Conservation (phyloP, 2,113 vertebrate species). For the Uropsilus gracilis region DNA sequence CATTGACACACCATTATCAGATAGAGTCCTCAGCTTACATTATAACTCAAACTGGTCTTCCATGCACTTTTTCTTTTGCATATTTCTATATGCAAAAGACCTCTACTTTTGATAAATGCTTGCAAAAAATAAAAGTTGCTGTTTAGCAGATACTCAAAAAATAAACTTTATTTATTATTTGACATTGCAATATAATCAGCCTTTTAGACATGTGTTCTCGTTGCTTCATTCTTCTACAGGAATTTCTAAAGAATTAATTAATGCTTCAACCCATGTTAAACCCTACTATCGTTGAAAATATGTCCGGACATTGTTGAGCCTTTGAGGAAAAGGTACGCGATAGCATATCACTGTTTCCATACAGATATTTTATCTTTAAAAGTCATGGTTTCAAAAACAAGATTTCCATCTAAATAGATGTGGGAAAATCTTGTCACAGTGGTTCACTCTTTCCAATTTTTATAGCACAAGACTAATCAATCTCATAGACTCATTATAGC, state of each 20-base stretch:
- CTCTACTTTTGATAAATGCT: not conserved
- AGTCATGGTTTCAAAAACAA: not conserved
- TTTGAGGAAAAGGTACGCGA: not conserved
- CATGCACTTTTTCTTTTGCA: not conserved
- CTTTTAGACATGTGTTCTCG: not conserved
- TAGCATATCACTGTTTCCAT: not conserved
- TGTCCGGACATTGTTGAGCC: not conserved
- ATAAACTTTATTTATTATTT: not conserved
- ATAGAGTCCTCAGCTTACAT: not conserved
- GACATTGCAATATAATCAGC: not conserved
- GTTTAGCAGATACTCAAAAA: not conserved
- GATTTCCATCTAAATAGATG: not conserved
- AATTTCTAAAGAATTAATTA: not conserved
- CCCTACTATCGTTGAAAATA: not conserved
- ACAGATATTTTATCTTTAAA: not conserved
- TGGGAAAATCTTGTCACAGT: not conserved
- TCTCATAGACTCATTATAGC: not conserved
- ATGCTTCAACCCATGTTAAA: not conserved
- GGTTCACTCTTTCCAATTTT: not conserved
- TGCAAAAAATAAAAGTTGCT: not conserved
- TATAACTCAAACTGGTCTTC: not conserved
- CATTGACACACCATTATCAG: not conserved
- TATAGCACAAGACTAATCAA: not conserved
- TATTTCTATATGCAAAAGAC: not conserved
- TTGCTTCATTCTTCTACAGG: not conserved